A percentile compares a stretch with the other conserved stretches of the same genome.
Conservation (phyloP, 2,888 invertebrate genomes). For the Volucella inanis region DNA sequence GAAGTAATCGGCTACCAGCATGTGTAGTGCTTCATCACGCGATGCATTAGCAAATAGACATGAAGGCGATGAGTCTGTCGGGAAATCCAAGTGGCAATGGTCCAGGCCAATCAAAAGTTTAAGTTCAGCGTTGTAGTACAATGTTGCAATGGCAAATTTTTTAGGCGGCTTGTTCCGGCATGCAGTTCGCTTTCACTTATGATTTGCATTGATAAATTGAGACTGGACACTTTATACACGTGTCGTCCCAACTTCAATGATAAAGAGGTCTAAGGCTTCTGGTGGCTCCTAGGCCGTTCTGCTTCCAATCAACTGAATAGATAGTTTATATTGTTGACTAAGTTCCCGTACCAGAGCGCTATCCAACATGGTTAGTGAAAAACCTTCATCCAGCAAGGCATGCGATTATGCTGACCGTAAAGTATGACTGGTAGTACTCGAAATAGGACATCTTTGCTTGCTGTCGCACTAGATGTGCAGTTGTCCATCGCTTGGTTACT, state of each 20-base stretch:
- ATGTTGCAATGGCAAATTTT: not conserved
- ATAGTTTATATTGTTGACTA: not conserved
- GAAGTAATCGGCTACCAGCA: constrained; percentile 29
- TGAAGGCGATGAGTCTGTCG: not conserved
- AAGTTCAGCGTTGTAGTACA: constrained; percentile 32
- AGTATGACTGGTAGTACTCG: too few species aligned
- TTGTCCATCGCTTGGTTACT: too few species aligned
- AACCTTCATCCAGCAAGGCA: too few species aligned
- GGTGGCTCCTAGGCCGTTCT: constrained; percentile 30
- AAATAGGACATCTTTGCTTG: too few species aligned
- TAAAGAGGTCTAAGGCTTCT: constrained; percentile 37
- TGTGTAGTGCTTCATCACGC: constrained; percentile 2
- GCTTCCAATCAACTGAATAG: constrained; percentile 61
- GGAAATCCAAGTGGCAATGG: constrained; percentile 50
- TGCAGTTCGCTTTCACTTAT: not conserved
- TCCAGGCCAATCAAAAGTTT: constrained; percentile 49
- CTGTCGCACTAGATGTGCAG: too few species aligned
- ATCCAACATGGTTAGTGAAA: too few species aligned
- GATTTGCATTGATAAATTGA: constrained; percentile 35
- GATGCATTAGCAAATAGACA: constrained; percentile 5
- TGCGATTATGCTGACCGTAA: too few species aligned
- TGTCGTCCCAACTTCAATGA: constrained; percentile 43
- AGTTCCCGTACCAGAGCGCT: not conserved
- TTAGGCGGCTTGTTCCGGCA: not conserved
- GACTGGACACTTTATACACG: constrained; percentile 36